phyloP scores from a whole-genome alignment of 2,888 invertebrate species.

The Malthinus seriepunctatus region DNA sequence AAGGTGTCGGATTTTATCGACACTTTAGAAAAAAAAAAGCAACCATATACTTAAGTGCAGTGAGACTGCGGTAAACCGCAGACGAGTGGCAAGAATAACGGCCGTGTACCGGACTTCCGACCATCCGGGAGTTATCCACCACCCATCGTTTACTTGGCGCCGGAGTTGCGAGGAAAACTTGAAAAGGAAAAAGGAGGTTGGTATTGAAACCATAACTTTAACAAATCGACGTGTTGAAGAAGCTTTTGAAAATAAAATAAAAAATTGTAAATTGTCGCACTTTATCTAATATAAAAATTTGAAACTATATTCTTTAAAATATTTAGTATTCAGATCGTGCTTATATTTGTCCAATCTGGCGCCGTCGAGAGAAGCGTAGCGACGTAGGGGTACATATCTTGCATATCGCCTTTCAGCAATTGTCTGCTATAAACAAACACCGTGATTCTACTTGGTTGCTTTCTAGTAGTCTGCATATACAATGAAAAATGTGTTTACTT shows the following conservation, averaged over 20 bases:
- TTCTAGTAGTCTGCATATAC: constrained; percentile 36
- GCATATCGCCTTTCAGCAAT: constrained; percentile 33
- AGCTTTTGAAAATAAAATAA: neutral
- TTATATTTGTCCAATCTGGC: constrained; percentile 22
- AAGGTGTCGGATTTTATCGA: constrained; percentile 38
- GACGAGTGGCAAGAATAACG: constrained; percentile 44
- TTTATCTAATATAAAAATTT: neutral
- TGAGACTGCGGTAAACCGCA: constrained; percentile 43
- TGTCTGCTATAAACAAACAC: constrained; percentile 33
- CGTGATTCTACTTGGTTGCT: constrained; percentile 36
- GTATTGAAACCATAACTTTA: no score
- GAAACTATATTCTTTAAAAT: constrained; percentile 9
- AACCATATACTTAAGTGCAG: constrained; percentile 29
- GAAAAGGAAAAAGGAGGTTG: no score
- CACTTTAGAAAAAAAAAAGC: constrained; percentile 42
- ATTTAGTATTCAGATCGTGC: constrained; percentile 23
- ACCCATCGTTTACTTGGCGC: constrained; percentile 48
- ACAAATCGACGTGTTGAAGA: no score
- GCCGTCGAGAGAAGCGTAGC: constrained; percentile 20
- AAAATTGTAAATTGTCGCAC: constrained; percentile 5
- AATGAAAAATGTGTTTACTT: constrained; percentile 41
- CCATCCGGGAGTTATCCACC: constrained; percentile 39
- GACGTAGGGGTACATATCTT: constrained; percentile 9
- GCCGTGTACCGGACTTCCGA: constrained; percentile 48
- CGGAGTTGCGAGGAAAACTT: constrained; percentile 34